These are phyloP conservation scores for Adelognathus sp. DNA, from an alignment of 2,888 invertebrate species.

Conservation along the genomic window DNA sequence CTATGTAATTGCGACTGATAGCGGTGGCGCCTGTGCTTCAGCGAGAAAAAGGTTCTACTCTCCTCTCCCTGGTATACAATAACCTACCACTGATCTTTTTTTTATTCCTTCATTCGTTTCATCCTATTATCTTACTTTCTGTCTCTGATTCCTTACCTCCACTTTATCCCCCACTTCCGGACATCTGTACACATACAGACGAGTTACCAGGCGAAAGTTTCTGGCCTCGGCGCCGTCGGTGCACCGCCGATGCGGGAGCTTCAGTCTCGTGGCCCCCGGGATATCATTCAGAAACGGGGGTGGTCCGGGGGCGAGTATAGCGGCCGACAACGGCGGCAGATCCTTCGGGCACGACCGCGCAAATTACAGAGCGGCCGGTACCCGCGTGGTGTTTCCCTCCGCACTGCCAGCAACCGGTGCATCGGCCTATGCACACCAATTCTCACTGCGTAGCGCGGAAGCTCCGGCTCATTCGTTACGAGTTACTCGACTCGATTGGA, in stretches of 20 bases:
- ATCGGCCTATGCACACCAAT: slow-evolving; percentile 15
- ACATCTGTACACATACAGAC: background rate
- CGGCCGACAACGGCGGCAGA: slow-evolving; percentile 59
- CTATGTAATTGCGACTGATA: slow-evolving; percentile 72
- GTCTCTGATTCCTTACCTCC: slow-evolving; percentile 1
- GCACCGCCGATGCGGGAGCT: slow-evolving; percentile 6
- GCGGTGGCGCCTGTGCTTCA: slow-evolving; percentile 51
- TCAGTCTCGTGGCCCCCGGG: slow-evolving; percentile 47
- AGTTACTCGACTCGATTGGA: slow-evolving; percentile 13
- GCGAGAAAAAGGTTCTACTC: slow-evolving; percentile 24
- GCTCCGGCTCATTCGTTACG: slow-evolving; percentile 56
- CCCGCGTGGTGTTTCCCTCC: slow-evolving; percentile 49
- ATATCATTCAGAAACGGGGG: slow-evolving; percentile 68
- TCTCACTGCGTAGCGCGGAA: slow-evolving; percentile 67
- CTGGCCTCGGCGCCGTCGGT: slow-evolving; percentile 31
- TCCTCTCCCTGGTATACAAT: background rate
- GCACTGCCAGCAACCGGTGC: slow-evolving; percentile 24
- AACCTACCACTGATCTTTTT: slow-evolving; percentile 23
- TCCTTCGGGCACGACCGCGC: slow-evolving; percentile 75
- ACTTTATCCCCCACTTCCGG: slow-evolving; percentile 32
- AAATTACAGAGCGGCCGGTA: slow-evolving; percentile 75
- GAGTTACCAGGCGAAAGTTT: background rate
- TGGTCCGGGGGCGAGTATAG: slow-evolving; percentile 45
- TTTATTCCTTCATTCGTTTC: slow-evolving; percentile 38
- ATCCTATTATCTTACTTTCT: slow-evolving; percentile 1